phyloP scores from a whole-genome alignment of 64 coral and sea anemone species.

The Montipora capricornis region DNA sequence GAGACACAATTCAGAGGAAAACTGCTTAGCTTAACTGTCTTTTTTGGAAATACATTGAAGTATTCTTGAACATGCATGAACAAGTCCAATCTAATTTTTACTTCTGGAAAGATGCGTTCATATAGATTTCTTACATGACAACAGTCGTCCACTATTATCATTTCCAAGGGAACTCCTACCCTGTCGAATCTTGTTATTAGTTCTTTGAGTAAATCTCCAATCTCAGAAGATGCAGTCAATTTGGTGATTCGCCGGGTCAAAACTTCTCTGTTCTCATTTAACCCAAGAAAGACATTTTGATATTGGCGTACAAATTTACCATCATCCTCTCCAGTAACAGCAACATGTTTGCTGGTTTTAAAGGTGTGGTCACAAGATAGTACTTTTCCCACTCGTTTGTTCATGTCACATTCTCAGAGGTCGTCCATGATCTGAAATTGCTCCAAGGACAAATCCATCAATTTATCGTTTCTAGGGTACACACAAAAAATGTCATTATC shows the following conservation, averaged over 20 bases:
- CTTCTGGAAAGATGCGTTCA: conserved; percentile 76
- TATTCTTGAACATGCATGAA: not conserved
- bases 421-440: conserved; percentile 35
- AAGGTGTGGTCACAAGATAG: too few species aligned
- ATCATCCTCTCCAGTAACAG: conserved; percentile 39
- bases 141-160: conserved; percentile 74
- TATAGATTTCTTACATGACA: conserved; percentile 71
- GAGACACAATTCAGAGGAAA: too few species aligned
- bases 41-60: too few species aligned
- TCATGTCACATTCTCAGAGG: too few species aligned
- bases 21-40: too few species aligned
- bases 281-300: too few species aligned
- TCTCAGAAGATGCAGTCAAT: conserved; percentile 58
- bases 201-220: conserved; percentile 65
- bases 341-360: conserved; percentile 75
- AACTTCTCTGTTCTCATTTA: conserved; percentile 15
- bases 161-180: conserved; percentile 31
- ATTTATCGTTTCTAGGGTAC: conserved; percentile 71
- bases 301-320: not conserved
- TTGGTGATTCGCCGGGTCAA: conserved; percentile 78
- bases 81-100: conserved; percentile 69
- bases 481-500: conserved; percentile 31
- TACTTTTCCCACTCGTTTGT: too few species aligned
- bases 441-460: conserved; percentile 59
- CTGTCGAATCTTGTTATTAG: conserved; percentile 74